phyloP scores from a whole-genome alignment of 2,888 invertebrate species.

The Melieria crassipennis region DNA sequence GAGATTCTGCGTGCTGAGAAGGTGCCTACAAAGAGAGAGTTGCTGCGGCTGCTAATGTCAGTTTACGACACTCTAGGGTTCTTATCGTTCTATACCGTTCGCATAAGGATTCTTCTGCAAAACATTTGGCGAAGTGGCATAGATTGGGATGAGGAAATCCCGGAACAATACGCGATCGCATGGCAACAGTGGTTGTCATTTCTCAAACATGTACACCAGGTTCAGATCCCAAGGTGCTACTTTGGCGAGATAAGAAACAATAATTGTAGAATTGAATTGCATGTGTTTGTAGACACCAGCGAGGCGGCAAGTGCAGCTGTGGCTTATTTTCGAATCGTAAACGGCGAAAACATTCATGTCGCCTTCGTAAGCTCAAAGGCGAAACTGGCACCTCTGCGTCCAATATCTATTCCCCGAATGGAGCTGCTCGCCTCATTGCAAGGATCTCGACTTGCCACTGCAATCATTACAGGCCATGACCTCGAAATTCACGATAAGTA shows the following conservation, averaged over 20 bases:
- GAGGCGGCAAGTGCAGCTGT: slow-evolving; percentile 44
- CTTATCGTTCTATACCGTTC: slow-evolving; percentile 3
- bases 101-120: slow-evolving; percentile 42
- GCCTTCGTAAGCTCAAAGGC: slow-evolving; percentile 42
- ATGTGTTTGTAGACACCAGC: slow-evolving; percentile 35
- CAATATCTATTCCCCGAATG: slow-evolving; percentile 43
- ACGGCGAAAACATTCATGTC: slow-evolving; percentile 17
- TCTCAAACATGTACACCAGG: slow-evolving; percentile 14
- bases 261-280: slow-evolving; percentile 12
- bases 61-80: slow-evolving; percentile 2
- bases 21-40: no score
- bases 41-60: slow-evolving; percentile 6
- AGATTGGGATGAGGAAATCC: slow-evolving; percentile 40
- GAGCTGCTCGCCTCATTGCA: slow-evolving; percentile 45
- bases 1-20: neutral
- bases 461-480: slow-evolving; percentile 30
- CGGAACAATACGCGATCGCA: slow-evolving; percentile 16
- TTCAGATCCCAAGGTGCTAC: slow-evolving; percentile 38
- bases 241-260: neutral
- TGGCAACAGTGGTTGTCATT: slow-evolving; percentile 32
- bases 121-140: slow-evolving; percentile 40
- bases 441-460: slow-evolving; percentile 39
- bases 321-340: slow-evolving; percentile 40
- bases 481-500: slow-evolving; percentile 27
- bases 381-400: slow-evolving; percentile 44